A percentile compares a stretch with the other conserved stretches of the same genome.
Conservation (phyloP, 2,113 vertebrate genomes). For the Nicator chloris region DNA sequence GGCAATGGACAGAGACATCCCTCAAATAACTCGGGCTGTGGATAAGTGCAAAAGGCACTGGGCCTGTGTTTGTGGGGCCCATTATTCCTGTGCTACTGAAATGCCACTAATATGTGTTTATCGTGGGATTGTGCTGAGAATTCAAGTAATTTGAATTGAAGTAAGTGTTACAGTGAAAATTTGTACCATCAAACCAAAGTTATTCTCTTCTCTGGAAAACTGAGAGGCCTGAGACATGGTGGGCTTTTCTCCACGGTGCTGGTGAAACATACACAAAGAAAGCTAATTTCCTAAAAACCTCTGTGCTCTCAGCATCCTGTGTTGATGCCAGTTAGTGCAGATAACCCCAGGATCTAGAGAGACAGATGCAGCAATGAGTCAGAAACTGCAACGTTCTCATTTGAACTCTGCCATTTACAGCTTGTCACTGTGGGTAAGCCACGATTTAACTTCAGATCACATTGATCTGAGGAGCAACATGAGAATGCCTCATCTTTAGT, state of each 20-base stretch:
- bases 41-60: rapidly evolving
- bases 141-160: neutral
- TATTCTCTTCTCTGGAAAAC: neutral
- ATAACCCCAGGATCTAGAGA: neutral
- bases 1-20: neutral
- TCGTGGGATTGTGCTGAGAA: neutral
- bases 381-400: neutral
- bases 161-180: neutral
- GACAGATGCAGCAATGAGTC: neutral
- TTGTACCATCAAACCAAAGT: neutral
- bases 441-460: neutral
- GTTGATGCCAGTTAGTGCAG: neutral
- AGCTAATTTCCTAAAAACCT: neutral
- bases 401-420: neutral
- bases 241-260: neutral
- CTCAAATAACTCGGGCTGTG: neutral
- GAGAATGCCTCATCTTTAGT: neutral
- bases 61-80: rapidly evolving
- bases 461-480: neutral
- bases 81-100: neutral
- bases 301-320: neutral
- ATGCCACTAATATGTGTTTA: neutral
- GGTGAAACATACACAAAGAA: neutral
- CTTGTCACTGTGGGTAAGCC: neutral
- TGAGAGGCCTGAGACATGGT: neutral